A percentile compares a stretch with the other conserved stretches of the same genome.
phyloP scores from a whole-genome alignment of 2,888 invertebrate species.

The Steinernema hermaphroditum region DNA sequence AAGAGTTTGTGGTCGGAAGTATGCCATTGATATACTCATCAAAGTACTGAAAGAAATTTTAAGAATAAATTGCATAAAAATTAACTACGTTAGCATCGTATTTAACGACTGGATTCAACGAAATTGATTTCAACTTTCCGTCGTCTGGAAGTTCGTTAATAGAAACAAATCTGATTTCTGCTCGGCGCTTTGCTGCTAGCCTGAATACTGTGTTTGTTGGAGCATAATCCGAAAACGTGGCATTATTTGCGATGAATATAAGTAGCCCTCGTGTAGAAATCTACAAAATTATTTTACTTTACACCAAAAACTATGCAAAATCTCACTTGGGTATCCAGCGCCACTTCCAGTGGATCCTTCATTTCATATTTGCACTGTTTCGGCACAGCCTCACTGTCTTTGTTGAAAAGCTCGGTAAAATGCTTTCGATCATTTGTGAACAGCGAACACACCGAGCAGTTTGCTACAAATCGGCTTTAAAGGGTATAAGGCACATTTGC shows the following conservation, averaged over 20 bases:
- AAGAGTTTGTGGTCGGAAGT: neutral
- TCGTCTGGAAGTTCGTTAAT: neutral
- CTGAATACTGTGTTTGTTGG: neutral
- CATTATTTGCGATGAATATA: neutral
- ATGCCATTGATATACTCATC: neutral
- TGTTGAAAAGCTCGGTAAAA: neutral
- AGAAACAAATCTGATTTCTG: constrained; percentile 1
- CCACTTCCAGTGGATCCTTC: constrained; percentile 8
- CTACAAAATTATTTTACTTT: neutral
- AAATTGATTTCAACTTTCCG: neutral
- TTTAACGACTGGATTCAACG: neutral
- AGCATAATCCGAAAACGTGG: neutral
- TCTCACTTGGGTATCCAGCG: neutral
- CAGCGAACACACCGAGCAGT: neutral
- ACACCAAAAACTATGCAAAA: neutral
- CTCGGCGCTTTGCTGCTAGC: neutral
- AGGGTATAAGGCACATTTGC: too few relatives aligned
- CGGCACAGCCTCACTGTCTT: neutral
- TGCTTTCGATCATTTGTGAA: neutral
- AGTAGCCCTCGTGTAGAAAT: neutral
- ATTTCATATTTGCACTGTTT: too few relatives aligned
- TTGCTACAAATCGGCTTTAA: neutral
- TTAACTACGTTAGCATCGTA: neutral
- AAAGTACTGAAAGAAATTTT: neutral
- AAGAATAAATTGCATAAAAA: neutral